phyloP scores from a whole-genome alignment of 2,113 vertebrate species.

The Heterotis niloticus region DNA sequence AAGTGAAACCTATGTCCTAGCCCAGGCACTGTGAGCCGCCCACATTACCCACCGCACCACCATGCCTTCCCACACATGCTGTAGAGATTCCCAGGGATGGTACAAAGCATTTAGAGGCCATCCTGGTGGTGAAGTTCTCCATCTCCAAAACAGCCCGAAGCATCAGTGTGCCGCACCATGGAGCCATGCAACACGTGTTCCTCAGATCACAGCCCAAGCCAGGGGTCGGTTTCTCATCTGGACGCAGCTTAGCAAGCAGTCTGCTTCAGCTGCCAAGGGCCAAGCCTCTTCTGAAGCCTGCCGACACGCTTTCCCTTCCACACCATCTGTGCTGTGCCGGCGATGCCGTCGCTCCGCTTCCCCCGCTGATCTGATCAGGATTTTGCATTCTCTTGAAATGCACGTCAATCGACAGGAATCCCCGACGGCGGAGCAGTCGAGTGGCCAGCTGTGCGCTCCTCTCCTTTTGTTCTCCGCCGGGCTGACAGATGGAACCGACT shows the following conservation, averaged over 20 bases:
- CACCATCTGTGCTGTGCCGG: background rate
- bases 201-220: too few relatives aligned
- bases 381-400: conserved; percentile 5
- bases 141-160: too few relatives aligned
- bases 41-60: too few relatives aligned
- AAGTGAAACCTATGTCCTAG: too few relatives aligned
- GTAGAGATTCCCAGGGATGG: too few relatives aligned
- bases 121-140: too few relatives aligned
- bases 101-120: too few relatives aligned
- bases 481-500: background rate
- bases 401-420: background rate
- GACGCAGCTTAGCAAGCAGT: background rate
- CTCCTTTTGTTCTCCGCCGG: background rate
- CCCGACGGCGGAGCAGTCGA: background rate
- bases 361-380: conserved; percentile 4
- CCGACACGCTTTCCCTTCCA: too few relatives aligned
- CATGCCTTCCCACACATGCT: too few relatives aligned
- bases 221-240: background rate
- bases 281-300: conserved; percentile 3
- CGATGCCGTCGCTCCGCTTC: background rate
- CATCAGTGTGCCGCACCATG: too few relatives aligned
- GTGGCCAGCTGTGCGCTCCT: background rate
- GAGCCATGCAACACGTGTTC: too few relatives aligned
- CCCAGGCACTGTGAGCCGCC: too few relatives aligned
- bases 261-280: background rate